Conservation (phyloP, 2,113 vertebrate species). For the Tinamus guttatus region DNA sequence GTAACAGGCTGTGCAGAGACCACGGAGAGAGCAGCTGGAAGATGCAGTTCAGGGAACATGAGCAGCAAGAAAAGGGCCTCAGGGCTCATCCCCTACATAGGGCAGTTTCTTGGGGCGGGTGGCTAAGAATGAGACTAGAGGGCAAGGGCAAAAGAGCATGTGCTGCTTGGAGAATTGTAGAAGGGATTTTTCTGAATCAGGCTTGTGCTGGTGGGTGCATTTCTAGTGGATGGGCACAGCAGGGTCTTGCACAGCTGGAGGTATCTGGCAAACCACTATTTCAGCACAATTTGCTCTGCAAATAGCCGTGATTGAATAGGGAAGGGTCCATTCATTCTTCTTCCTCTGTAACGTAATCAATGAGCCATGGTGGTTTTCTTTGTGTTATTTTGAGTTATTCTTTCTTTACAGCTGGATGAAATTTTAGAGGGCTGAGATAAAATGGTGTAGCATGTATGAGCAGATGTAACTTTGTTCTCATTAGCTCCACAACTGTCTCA, state of each 20-base stretch:
- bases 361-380: neutral
- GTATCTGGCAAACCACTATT: neutral
- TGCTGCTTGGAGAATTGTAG: neutral
- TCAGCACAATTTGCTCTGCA: constrained; percentile 42
- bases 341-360: constrained; percentile 9
- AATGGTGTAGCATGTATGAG: neutral
- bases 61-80: rapidly evolving
- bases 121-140: neutral
- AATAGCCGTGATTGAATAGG: neutral
- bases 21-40: neutral
- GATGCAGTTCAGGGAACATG: neutral
- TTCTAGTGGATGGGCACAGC: neutral
- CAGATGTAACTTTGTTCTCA: neutral
- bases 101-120: neutral
- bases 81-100: neutral
- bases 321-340: constrained; percentile 19
- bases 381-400: neutral
- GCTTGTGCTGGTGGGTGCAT: neutral
- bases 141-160: neutral
- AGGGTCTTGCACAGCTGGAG: neutral
- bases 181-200: constrained; percentile 15
- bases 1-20: neutral
- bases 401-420: constrained; percentile 22
- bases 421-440: constrained; percentile 4
- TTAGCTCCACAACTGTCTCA: neutral